Evolutionary conservation across 1,140 invertebrate genomes (phyloP), one percentile per base, ranked within the genome.

Genomic region (Anoplophora glabripennis): DNA sequence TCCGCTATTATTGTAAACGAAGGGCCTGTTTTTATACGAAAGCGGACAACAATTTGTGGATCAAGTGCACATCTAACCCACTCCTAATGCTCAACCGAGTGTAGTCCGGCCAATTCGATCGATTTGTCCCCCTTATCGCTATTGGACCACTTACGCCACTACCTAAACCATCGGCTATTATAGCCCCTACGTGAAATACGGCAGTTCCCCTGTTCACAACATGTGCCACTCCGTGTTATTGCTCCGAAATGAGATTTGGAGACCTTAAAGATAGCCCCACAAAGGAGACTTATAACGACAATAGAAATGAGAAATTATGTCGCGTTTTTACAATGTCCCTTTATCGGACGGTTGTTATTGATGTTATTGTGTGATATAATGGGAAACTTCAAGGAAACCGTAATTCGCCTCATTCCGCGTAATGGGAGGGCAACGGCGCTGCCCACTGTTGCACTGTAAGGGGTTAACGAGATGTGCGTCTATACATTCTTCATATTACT

Each of bases 161-260:
- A 60, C 44, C 53, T 49, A 57, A 57, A 57, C 62, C 57, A 60
- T 59, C 54, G 57, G 55, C 58, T 59, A 64, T 66, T 64, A 61
- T 52, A 38, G 48, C 42, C 38, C 60, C n/a, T 45, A 45, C 49
- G 33, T 67, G 65, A 67, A 67, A 64, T 67, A 67, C 59, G 65
- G 56, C 57, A 60, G 49, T 64, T 63, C 54, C 55, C 57, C 62
- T 63, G 61, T 57, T 67, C 58, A 34, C 58, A 67, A 67, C 62
- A 67, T 67, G 65, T 67, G 65, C 62, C 62, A 67, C 62, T 67
- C 63, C 42, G 55, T 46, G 65, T 61, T 67, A 64, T 64, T 67
- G 53, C 65, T 48, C 49, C 57, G 44, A 64, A 64, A 64, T 64
- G 62, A 64, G 62, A 54, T 58, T 63, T 57, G 17, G 34, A 34